Evolutionary conservation across 2,113 vertebrate genomes (phyloP).

Genomic region (Syngnathoides biaculeatus): DNA sequence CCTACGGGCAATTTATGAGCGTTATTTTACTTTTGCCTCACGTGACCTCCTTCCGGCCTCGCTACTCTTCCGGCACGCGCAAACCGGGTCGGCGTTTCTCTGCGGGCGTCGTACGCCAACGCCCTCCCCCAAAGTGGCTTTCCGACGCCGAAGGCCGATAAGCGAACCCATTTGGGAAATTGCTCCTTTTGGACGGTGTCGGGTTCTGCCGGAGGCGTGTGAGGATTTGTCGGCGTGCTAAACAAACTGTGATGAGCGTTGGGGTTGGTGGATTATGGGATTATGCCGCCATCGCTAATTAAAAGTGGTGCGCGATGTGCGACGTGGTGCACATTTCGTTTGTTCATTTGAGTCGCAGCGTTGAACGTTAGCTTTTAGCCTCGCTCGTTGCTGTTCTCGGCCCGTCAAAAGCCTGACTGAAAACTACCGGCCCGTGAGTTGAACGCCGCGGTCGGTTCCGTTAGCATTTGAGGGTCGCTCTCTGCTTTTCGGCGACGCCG

Average conservation of each 20-base stretch:
- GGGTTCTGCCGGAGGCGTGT: not conserved
- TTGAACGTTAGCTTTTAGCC: not conserved
- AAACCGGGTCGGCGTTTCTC: slow-evolving; percentile 5
- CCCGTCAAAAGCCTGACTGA: not conserved
- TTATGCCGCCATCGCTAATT: not conserved
- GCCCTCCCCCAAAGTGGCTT: slow-evolving; percentile 20
- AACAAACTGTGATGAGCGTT: too few species aligned
- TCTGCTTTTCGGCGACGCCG: not conserved
- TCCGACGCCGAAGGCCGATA: slow-evolving; percentile 42
- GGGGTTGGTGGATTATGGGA: not conserved
- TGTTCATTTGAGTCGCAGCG: too few species aligned
- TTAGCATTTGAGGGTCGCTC: not conserved
- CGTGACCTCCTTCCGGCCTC: too few species aligned
- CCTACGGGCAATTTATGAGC: too few species aligned
- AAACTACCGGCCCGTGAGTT: too few species aligned
- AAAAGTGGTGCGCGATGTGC: not conserved
- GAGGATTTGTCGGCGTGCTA: not conserved
- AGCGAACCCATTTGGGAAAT: slow-evolving; percentile 37
- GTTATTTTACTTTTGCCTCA: too few species aligned
- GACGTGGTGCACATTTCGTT: too few species aligned
- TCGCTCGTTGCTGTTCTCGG: not conserved
- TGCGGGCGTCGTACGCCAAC: too few species aligned
- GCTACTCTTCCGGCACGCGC: too few species aligned
- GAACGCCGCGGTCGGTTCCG: too few species aligned
- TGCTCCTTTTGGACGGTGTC: not conserved